These are phyloP conservation scores for Thalassarche chlororhynchos DNA, from an alignment of 2,113 vertebrate genomes.

Conservation along the genomic window DNA sequence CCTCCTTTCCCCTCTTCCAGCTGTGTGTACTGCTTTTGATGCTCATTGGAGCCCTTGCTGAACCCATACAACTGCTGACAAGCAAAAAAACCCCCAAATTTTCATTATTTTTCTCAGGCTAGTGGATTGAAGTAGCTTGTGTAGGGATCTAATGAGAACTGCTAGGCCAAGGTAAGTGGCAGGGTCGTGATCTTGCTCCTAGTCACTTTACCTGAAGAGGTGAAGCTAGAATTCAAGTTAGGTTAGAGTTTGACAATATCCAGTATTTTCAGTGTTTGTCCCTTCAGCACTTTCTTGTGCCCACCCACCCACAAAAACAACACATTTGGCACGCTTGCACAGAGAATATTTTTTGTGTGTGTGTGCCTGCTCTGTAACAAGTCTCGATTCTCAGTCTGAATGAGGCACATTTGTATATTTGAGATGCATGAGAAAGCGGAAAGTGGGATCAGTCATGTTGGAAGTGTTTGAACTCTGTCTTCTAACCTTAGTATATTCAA, in stretches of 20 bases:
- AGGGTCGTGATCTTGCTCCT: not conserved
- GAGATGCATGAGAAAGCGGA: not conserved
- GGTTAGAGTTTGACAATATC: not conserved
- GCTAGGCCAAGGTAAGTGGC: not conserved
- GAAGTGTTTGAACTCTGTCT: not conserved
- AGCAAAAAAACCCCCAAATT: not conserved
- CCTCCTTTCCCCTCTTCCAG: not conserved
- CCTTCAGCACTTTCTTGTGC: not conserved
- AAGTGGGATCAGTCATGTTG: not conserved
- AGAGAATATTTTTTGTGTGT: not conserved
- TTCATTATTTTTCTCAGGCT: not conserved
- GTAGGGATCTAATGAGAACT: not conserved
- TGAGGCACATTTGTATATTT: fast-evolving
- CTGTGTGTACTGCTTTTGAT: not conserved
- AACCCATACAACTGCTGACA: not conserved
- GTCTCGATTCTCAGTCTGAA: not conserved
- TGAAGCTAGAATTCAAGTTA: not conserved
- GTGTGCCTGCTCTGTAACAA: not conserved
- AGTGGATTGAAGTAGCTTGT: not conserved
- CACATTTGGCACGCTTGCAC: not conserved
- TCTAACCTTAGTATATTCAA: not conserved
- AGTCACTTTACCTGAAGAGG: not conserved
- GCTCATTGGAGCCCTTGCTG: not conserved
- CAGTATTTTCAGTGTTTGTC: not conserved
- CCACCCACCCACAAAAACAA: not conserved